phyloP scores from a whole-genome alignment of 2,888 invertebrate species.

The Glomeris marginata region DNA sequence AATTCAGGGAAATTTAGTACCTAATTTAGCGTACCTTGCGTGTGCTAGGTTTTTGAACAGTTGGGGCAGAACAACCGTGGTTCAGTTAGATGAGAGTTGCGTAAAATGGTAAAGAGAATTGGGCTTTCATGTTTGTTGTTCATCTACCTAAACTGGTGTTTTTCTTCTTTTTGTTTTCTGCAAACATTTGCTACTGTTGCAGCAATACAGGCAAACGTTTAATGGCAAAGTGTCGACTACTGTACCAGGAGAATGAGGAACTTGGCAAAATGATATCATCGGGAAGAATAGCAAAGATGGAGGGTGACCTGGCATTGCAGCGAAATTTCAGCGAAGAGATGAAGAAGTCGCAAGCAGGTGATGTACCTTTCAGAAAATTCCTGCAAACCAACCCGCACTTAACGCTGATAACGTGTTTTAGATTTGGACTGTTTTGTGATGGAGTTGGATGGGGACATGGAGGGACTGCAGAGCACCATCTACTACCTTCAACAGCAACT shows the following conservation, averaged over 20 bases:
- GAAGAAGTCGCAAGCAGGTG: slow-evolving; percentile 87
- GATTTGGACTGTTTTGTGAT: slow-evolving; percentile 90
- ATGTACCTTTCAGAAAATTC: slow-evolving; percentile 8
- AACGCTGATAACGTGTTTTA: too few species aligned
- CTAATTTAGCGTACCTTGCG: too few species aligned
- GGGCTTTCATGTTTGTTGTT: too few species aligned
- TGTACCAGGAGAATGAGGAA: slow-evolving; percentile 96
- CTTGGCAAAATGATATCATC: slow-evolving; percentile 89
- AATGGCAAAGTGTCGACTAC: slow-evolving; percentile 89
- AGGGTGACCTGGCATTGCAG: slow-evolving; percentile 86
- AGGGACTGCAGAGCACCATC: slow-evolving; percentile 97
- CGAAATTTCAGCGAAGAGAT: slow-evolving; percentile 93
- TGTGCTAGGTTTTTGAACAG: too few species aligned
- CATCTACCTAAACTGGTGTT: too few species aligned
- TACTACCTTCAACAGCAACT: slow-evolving; percentile 85
- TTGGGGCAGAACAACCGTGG: too few species aligned
- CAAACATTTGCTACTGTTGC: slow-evolving; percentile 18
- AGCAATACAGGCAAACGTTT: slow-evolving; percentile 92
- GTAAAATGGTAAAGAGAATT: too few species aligned
- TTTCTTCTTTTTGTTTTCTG: too few species aligned
- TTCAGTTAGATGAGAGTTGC: too few species aligned
- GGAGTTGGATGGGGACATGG: slow-evolving; percentile 92
- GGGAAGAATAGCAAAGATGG: slow-evolving; percentile 84
- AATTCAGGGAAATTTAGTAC: not conserved
- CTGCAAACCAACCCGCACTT: too few species aligned